Evolutionary conservation across 2,797 vertebrate species (phyloP), one percentile per base, ranked within the genome.

Genomic region (Sarcophilus harrisii): DNA sequence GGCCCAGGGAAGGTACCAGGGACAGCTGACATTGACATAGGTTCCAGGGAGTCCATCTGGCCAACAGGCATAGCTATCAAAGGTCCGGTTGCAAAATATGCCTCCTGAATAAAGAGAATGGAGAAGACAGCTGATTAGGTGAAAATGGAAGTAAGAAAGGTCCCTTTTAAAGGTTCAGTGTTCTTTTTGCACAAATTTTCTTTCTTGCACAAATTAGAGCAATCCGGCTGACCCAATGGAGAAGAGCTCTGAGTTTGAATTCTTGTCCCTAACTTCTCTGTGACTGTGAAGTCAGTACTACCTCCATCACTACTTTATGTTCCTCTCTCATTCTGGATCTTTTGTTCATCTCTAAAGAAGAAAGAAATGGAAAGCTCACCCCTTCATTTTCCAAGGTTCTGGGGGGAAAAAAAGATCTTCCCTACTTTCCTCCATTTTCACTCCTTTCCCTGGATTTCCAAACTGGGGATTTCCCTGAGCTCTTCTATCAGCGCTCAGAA

Each of bases 1-100:
- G 96, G 98, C 98, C 99, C 99, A 99, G 92, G 99, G 99, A 24
- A 99, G 98, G 95, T 99, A 99, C 99, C 99, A 99, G 91, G 99
- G 99, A 66, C 99, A 99, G 97, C 99, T 99, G 95, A 99, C 98
- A 45, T 99, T 99, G 97, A 99, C 99, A 0, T 98, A 99, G 54
- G 99, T 99, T 73, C 98, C 99, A 0, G 99, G 99, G 1, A 98
- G 90, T 32, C 98, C 99, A 0, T 99, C 99, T 0, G 99, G 99
- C 99, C 99, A 99, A 95, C 99, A 99, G 89, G 98, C 99, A 0
- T 99, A 99, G 49, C 98, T 98, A 0, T 99, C 99, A 58, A 99
- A 99, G 0, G 98, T 99, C 57, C 99, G 98, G 96, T 99, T 99
- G 98, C 99, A 99, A 96, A 99, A 99, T 73, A 98, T 98, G 90